These are phyloP conservation scores for Pecten maximus DNA, from an alignment of 2,888 invertebrate species.

Conservation along the genomic window DNA sequence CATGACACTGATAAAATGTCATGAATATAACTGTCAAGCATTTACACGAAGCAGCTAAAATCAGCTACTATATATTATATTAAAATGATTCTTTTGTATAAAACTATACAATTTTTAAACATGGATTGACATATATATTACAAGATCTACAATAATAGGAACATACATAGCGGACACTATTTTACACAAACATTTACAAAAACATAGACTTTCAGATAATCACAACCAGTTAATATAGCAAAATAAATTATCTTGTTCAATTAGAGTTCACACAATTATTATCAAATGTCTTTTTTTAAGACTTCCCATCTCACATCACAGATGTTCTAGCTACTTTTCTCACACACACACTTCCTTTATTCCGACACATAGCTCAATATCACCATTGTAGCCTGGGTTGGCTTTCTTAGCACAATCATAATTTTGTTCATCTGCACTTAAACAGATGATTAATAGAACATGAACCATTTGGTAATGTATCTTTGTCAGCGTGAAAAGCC, in stretches of 20 bases:
- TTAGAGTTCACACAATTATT: not conserved
- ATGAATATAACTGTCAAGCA: constrained; percentile 19
- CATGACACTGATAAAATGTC: constrained; percentile 24
- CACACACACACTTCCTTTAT: not conserved
- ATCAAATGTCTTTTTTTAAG: constrained; percentile 15
- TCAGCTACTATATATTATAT: constrained; percentile 22
- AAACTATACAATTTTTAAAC: constrained; percentile 30
- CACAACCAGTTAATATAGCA: constrained; percentile 28
- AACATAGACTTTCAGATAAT: constrained; percentile 32
- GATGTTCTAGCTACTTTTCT: constrained; percentile 13
- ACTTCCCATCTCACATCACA: constrained; percentile 1
- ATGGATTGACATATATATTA: constrained; percentile 5
- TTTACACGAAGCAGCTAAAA: constrained; percentile 15
- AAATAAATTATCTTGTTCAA: constrained; percentile 35
- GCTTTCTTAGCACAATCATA: not conserved
- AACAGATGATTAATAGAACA: not conserved
- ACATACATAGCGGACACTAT: constrained; percentile 17
- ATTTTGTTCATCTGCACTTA: not conserved
- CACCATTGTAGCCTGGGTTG: not conserved
- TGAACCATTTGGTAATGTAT: not conserved
- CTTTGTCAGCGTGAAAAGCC: not conserved
- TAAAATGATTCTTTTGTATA: constrained; percentile 31
- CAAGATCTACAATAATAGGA: constrained; percentile 30
- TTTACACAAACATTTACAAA: not conserved
- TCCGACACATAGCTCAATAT: not conserved